Base-by-base conservation (phyloP, 2,113 vertebrate genomes). In the Heterochromis multidens region DNA sequence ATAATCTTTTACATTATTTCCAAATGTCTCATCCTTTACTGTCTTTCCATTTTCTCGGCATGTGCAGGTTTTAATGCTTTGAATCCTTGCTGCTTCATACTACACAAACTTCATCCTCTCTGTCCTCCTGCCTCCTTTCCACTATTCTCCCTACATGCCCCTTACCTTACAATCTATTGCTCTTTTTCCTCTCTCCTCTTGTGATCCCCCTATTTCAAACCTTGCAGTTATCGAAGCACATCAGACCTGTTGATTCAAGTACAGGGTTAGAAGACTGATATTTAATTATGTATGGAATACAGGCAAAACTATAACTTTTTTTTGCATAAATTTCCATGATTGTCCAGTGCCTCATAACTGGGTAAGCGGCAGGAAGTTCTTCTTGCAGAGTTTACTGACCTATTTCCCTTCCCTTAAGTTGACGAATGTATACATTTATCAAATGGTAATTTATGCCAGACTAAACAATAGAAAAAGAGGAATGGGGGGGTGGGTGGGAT, bases 271-370 rank as follows among this genome's bases (percentile, higher is more conserved):
- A 80, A 80, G 54, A n/a, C 17, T 57, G 11, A 35, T 29, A 78
- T 49, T 56, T 27, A 58, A 80, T 87, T 49, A 8, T 81, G 84
- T 81, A 35, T 79, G 46, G 46, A 78, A 77, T 59, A 9, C 23
- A 57, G 31, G 25, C 40, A 72, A 10, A 49, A 25, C 40, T 72
- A 2, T 29, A 49, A 21, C 33, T 79, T 13, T 83, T 57, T 63
- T 88, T 70, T 86, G 74, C 61, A 86, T 84, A 61, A 2, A 84
- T 90, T 87, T 87, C 25, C 63, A 72, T 52, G 81, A 79, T 81
- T 87, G 77, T 80, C 40, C 33, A 52, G 52, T 80, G 54, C 67
- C 74, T 82, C 33, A 16, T 67, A 86, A 88, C 23, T 80, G 63
- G 21, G 77, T 81, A 35, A 78, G 58, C 56, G 79, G 76, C 79